Evolutionary conservation across 2,888 invertebrate genomes (phyloP).

Genomic region (Acheta domesticus): DNA sequence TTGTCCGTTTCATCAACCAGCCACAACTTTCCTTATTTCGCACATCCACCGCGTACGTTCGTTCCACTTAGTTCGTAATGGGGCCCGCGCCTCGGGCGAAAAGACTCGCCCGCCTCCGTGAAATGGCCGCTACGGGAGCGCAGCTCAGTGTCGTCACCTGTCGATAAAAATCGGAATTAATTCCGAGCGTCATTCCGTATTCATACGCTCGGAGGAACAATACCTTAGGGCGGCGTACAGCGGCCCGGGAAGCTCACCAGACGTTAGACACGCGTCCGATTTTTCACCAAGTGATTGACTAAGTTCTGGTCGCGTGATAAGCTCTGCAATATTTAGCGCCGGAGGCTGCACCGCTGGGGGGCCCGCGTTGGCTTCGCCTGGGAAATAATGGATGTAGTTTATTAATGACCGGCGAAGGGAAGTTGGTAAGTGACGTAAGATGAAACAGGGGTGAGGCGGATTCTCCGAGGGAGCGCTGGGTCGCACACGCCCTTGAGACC

Average conservation of each 20-base stretch:
- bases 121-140: neutral
- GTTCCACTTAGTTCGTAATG: neutral
- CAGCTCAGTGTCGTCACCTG: neutral
- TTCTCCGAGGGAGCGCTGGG: neutral
- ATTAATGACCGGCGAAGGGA: neutral
- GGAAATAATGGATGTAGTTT: constrained; percentile 8
- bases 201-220: neutral
- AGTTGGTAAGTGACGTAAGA: neutral
- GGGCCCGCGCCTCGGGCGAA: neutral
- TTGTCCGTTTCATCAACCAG: too few species aligned
- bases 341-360: neutral
- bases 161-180: neutral
- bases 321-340: neutral
- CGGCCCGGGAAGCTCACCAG: too few species aligned
- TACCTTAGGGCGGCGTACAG: too few species aligned
- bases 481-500: too few species aligned
- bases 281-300: neutral
- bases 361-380: neutral
- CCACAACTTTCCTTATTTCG: neutral
- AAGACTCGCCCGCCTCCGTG: neutral
- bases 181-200: neutral
- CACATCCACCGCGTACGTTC: neutral
- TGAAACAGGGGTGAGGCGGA: neutral
- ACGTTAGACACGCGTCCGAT: neutral
- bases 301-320: neutral